Evolutionary conservation across 2,113 vertebrate genomes (phyloP), one percentile per base, ranked within the genome.

Genomic region (Gallinago media): DNA sequence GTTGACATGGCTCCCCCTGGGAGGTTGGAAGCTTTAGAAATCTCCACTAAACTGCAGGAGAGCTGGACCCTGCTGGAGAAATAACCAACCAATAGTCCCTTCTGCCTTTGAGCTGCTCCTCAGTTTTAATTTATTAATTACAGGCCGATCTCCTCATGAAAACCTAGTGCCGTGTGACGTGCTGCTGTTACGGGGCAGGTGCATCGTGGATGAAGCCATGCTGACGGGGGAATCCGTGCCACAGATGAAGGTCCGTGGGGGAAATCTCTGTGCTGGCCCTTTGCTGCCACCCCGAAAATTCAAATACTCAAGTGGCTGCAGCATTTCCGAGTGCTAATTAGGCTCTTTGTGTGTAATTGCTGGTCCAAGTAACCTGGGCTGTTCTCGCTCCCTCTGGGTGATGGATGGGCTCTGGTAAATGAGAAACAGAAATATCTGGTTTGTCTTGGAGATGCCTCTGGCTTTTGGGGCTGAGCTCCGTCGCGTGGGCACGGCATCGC

Each of bases 141-240:
- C 92, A 99, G 99, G 99, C 62, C 99, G 99, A 8, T 99, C 99
- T 1, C 99, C 99, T 2, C 99, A 99, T 40, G 99, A 99, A 54
- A 99, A 99, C 92, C 93, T 99, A 59, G 99, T 99, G 29, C 99
- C 99, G 0, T 99, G 99, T 9, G 99, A 99, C 1, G 98, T 99
- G 61, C 98, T 99, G 63, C 98, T 99, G 38, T 97, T 99, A 3
- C 97, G 99, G 4, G 99, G 99, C 8, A 98, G 99, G 67, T 99
- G 99, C 81, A 99, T 99, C 4, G 99, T 99, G 54, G 99, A 99
- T 4, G 99, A 99, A 94, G 99, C 99, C 2, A 99, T 99, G 99
- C 98, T 99, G 85, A 99, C 99, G 0, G 99, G 99, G 63, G 99
- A 99, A 91, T 99, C 99, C 0, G 99, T 99, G 36, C 99, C 99